Percentiles rank a stretch among this genome's conserved stretches.
phyloP scores from a whole-genome alignment of 2,113 vertebrate species.

The Nothoprocta pentlandii region DNA sequence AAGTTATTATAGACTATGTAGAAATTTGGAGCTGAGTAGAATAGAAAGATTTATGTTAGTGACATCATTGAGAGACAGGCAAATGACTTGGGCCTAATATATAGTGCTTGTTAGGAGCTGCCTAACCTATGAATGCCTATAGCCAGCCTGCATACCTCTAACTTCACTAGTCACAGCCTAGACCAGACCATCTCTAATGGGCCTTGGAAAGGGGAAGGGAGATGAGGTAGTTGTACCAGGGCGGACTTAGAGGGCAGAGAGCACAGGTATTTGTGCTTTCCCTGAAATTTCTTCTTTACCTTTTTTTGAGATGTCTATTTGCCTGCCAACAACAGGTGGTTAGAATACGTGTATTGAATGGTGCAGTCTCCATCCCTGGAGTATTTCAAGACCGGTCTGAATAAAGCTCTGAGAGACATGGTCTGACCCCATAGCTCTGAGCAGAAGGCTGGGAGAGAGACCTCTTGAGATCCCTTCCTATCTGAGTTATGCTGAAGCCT shows the following conservation, averaged over 20 bases:
- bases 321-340: background rate
- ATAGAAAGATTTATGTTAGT: slow-evolving; percentile 16
- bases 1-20: background rate
- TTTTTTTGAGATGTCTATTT: background rate
- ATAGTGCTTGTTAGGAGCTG: background rate
- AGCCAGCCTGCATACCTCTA: background rate
- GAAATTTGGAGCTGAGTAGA: slow-evolving; percentile 21
- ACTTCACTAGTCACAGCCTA: background rate
- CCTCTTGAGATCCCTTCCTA: background rate
- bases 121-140: fast-evolving
- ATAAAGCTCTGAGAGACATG: background rate
- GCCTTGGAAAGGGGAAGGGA: background rate
- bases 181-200: fast-evolving
- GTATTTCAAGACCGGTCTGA: background rate
- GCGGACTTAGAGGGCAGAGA: background rate
- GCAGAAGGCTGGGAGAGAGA: background rate
- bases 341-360: background rate
- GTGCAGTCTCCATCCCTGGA: background rate
- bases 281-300: background rate
- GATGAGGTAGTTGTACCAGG: background rate
- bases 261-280: background rate
- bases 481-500: background rate
- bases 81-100: background rate
- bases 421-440: background rate
- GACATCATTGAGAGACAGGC: background rate